Conservation (phyloP, 2,797 vertebrate species). For the Centroberyx gerrardi region DNA sequence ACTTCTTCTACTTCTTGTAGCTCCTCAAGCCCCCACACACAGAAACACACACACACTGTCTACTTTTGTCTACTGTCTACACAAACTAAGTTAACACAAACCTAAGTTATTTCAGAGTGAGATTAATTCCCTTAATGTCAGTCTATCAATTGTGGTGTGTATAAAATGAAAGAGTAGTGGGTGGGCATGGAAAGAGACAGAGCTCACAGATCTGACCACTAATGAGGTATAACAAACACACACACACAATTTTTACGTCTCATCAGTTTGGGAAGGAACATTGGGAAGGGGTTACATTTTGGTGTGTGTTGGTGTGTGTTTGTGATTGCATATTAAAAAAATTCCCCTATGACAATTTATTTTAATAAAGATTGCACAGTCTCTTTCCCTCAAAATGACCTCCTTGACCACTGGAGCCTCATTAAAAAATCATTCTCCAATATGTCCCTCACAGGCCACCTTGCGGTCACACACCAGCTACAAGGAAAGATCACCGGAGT, state of each 20-base stretch:
- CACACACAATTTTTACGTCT: background rate
- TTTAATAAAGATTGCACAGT: background rate
- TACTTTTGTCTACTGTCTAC: no score
- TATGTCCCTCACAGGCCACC: constrained; percentile 21
- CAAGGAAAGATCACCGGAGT: no score
- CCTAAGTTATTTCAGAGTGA: background rate
- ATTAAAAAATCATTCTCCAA: constrained; percentile 11
- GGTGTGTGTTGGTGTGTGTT: background rate
- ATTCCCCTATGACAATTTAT: background rate
- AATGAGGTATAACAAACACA: background rate
- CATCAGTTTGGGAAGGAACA: background rate
- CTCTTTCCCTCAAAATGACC: constrained; percentile 11
- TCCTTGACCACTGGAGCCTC: background rate
- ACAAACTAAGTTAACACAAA: no score
- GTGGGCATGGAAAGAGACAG: background rate
- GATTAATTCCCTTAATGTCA: background rate
- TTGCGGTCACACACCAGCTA: background rate
- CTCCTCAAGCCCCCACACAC: no score
- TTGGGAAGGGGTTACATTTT: background rate
- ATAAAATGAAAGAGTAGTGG: constrained; percentile 3
- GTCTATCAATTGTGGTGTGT: background rate
- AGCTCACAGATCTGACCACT: background rate
- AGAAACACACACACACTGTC: no score
- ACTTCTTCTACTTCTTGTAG: no score
- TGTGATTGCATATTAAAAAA: background rate